Evolutionary conservation across 2,113 vertebrate genomes (phyloP), one percentile per base, ranked within the genome.

Genomic region (Erinaceus europaeus): DNA sequence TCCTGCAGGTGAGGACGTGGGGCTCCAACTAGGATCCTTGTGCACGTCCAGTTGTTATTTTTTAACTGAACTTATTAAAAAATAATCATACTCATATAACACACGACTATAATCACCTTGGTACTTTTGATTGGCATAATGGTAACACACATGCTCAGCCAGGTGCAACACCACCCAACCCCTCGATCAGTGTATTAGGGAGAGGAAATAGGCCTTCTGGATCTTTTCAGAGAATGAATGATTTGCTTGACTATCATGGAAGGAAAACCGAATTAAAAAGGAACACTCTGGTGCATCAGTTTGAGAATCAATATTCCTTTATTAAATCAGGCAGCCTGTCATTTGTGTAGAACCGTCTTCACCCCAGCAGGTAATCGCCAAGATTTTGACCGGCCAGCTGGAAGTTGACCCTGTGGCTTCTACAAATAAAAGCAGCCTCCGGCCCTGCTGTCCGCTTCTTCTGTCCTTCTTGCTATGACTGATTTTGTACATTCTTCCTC

Each of bases 171-270:
- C n/a, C n/a, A n/a, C n/a, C n/a, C n/a, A n/a, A n/a, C n/a, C n/a
- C n/a, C n/a, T n/a, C n/a, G n/a, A n/a, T n/a, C n/a, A n/a, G n/a
- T 61, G 13, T 77, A 21, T 40, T 59, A 77, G 48, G 38, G 65
- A 40, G 61, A 61, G 36, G 21, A 55, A 73, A 48, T 73, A 71
- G 50, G 18, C 50, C n/a, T 84, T 90, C 42, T 20, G 0, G 15
- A 14, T 67, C 71, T 82, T 89, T 88, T 59, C 86, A 86, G 86
- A 50, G 27, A 83, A 81, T 82, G n/a, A 7, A 48, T 55, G 36
- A 42, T 32, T 71, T 84, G 72, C 32, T 38, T 25, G 14, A 88
- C 75, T 59, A 65, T 90, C 50, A 52, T 10, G 36, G 46, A 72
- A 72, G 44, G 44, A 73, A 79, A 72, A 88, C 85, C 48, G 67